Evolutionary conservation across 2,888 invertebrate genomes (phyloP).

Genomic region (Campoletis raptor): DNA sequence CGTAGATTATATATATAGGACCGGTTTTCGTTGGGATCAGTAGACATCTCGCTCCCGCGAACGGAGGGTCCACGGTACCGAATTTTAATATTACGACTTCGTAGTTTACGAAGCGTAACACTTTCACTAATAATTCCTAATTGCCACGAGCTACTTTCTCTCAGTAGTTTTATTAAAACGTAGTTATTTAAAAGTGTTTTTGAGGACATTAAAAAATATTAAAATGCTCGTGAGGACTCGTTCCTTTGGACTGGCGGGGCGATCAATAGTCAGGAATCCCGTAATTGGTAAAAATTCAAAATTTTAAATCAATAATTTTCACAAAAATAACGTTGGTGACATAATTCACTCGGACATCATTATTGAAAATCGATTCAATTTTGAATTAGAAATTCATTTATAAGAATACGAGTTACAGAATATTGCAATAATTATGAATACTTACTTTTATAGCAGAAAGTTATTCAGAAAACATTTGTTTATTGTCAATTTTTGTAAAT

Average conservation of each 20-base stretch:
- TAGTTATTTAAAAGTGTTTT: background rate
- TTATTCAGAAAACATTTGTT: background rate
- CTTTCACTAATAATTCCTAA: slow-evolving; percentile 9
- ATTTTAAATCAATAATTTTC: background rate
- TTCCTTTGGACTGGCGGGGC: slow-evolving; percentile 48
- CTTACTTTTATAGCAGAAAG: background rate
- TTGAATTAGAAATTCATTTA: background rate
- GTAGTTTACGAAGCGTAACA: slow-evolving; percentile 8
- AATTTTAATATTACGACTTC: slow-evolving; percentile 27
- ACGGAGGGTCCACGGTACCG: slow-evolving; percentile 23
- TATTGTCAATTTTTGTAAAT: background rate
- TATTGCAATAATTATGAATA: background rate
- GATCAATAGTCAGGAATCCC: slow-evolving; percentile 59
- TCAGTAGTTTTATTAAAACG: background rate
- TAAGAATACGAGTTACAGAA: background rate
- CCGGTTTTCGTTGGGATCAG: slow-evolving; percentile 59
- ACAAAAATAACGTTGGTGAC: background rate
- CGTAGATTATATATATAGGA: slow-evolving; percentile 35
- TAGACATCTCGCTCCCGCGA: slow-evolving; percentile 47
- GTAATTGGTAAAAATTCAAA: slow-evolving; percentile 45
- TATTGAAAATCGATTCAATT: background rate
- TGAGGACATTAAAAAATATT: background rate
- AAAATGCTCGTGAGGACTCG: slow-evolving; percentile 57
- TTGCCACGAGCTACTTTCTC: slow-evolving; percentile 13
- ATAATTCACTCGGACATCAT: background rate